A percentile compares a stretch with the other conserved stretches of the same genome.
These are phyloP conservation scores for Nymphalis io DNA, from an alignment of 1,140 invertebrate genomes.

Conservation along the genomic window DNA sequence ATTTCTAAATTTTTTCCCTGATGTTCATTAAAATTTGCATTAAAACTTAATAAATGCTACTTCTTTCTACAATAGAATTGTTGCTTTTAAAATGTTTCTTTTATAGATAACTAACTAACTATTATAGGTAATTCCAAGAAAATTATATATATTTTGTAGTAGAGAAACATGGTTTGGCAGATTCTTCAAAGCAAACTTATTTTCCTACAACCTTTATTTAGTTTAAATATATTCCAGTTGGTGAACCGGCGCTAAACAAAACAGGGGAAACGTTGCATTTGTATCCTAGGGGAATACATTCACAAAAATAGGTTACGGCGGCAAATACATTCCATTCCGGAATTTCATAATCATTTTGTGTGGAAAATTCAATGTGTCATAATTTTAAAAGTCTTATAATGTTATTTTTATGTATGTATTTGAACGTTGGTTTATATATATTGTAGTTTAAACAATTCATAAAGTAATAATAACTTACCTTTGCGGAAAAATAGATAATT, in stretches of 20 bases:
- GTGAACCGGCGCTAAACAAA: constrained; percentile 4
- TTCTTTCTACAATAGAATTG: too few relatives aligned
- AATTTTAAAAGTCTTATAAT: background rate
- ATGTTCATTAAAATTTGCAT: too few relatives aligned
- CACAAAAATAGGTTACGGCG: constrained; percentile 14
- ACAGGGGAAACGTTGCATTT: constrained; percentile 23
- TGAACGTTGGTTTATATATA: too few relatives aligned
- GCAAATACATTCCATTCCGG: constrained; percentile 9
- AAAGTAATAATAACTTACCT: too few relatives aligned
- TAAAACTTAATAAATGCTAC: too few relatives aligned
- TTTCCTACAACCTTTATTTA: constrained; percentile 2
- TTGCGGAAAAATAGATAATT: too few relatives aligned
- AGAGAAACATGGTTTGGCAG: background rate
- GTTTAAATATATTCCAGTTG: constrained; percentile 13
- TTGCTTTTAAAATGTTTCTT: too few relatives aligned
- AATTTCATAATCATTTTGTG: constrained; percentile 15
- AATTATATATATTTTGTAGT: too few relatives aligned
- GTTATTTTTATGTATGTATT: background rate
- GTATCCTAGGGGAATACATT: constrained; percentile 17
- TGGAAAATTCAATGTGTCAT: background rate
- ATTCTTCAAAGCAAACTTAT: constrained; percentile 7
- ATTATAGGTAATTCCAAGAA: too few relatives aligned
- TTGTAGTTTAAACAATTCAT: too few relatives aligned
- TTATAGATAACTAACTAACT: too few relatives aligned
- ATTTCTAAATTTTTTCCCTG: too few relatives aligned